Conservation (phyloP, 2,888 invertebrate genomes). For the Linyphia triangularis region DNA sequence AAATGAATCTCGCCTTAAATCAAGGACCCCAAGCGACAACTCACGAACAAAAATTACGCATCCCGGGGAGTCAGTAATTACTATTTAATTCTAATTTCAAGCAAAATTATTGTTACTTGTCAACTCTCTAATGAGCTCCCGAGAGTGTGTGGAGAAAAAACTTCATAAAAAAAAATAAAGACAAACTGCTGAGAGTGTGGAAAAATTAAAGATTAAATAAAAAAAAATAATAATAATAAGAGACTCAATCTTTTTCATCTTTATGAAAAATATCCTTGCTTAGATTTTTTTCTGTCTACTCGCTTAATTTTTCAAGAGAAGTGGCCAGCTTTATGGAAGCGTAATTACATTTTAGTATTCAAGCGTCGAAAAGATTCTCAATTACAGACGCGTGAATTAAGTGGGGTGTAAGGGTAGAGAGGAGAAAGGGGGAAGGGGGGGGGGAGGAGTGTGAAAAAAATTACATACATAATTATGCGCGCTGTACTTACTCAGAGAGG, state of each 20-base stretch:
- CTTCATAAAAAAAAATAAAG: conserved; percentile 24
- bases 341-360: conserved; percentile 75
- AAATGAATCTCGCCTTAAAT: conserved; percentile 66
- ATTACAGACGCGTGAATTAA: conserved; percentile 72
- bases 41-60: conserved; percentile 66
- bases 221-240: background rate
- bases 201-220: conserved; percentile 39
- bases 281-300: conserved; percentile 47
- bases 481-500: conserved; percentile 7
- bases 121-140: conserved; percentile 71
- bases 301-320: conserved; percentile 72
- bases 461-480: conserved; percentile 67
- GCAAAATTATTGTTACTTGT: conserved; percentile 75
- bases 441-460: conserved; percentile 25
- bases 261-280: conserved; percentile 71
- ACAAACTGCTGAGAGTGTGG: conserved; percentile 30
- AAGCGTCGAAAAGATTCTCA: conserved; percentile 65
- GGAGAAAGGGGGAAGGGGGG: background rate
- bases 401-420: background rate
- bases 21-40: conserved; percentile 56
- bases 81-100: conserved; percentile 75
- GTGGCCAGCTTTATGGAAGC: conserved; percentile 68
- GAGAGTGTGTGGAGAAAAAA: conserved; percentile 1
- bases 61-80: conserved; percentile 72
- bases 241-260: conserved; percentile 68